These are phyloP conservation scores for Pherbina coryleti DNA, from an alignment of 2,888 invertebrate genomes.

Conservation along the genomic window DNA sequence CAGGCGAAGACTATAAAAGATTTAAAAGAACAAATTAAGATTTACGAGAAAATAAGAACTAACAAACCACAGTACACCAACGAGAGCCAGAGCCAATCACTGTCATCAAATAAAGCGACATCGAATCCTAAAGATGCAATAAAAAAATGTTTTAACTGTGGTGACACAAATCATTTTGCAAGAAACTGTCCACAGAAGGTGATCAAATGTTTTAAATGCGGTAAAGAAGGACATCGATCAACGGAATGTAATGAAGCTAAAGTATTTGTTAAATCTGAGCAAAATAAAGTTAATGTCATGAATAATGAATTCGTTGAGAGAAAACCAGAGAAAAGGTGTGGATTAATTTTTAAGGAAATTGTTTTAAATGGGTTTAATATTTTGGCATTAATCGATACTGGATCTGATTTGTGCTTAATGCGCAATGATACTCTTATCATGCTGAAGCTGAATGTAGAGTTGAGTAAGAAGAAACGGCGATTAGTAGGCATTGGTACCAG, in stretches of 20 bases:
- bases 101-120: too few relatives aligned
- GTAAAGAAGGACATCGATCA: slow-evolving; percentile 14
- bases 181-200: too few relatives aligned
- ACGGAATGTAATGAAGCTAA: neutral
- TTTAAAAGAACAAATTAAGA: too few relatives aligned
- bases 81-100: too few relatives aligned
- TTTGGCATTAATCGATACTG: slow-evolving; percentile 29
- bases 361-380: neutral
- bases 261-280: neutral
- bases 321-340: neutral
- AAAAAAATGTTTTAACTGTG: too few relatives aligned
- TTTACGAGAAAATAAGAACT: too few relatives aligned
- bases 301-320: neutral
- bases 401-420: slow-evolving; percentile 36
- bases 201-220: too few relatives aligned
- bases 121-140: too few relatives aligned
- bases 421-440: slow-evolving; percentile 31
- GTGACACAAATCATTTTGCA: too few relatives aligned
- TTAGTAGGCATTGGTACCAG: slow-evolving; percentile 34
- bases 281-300: neutral
- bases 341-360: slow-evolving; percentile 31
- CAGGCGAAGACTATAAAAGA: too few relatives aligned
- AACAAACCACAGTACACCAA: too few relatives aligned
- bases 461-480: slow-evolving; percentile 27
- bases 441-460: slow-evolving; percentile 21